Conservation (phyloP, 1,140 invertebrate genomes). For the Zaprionus ghesquierei region DNA sequence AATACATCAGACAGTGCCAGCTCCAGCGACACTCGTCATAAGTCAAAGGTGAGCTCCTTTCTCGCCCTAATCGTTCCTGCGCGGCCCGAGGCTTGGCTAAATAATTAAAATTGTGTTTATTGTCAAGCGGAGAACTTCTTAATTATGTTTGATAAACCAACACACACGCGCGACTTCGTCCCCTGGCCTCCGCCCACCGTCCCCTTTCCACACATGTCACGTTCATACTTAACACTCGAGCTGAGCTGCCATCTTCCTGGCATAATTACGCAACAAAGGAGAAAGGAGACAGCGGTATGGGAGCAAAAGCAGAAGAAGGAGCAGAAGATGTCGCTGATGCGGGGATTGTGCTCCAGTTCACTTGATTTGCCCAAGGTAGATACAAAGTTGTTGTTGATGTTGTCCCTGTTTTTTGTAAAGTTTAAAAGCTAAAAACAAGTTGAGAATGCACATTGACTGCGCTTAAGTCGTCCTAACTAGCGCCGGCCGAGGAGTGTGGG, state of each 20-base stretch:
- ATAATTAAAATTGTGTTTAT: slow-evolving; percentile 81
- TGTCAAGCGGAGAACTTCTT: slow-evolving; percentile 62
- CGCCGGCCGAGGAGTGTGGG: neutral
- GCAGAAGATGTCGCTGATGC: neutral
- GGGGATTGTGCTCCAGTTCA: slow-evolving; percentile 52
- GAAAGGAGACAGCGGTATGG: neutral
- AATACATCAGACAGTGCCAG: slow-evolving; percentile 61
- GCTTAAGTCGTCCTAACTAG: slow-evolving; percentile 2
- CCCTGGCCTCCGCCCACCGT: neutral
- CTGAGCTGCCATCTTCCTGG: slow-evolving; percentile 23
- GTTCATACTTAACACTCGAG: slow-evolving; percentile 58
- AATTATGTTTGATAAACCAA: slow-evolving; percentile 77
- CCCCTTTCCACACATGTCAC: slow-evolving; percentile 52
- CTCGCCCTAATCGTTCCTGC: slow-evolving; percentile 51
- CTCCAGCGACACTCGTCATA: slow-evolving; percentile 48
- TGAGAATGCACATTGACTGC: slow-evolving; percentile 18
- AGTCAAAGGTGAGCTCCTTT: slow-evolving; percentile 68
- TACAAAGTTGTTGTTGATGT: neutral
- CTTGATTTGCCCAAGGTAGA: slow-evolving; percentile 39
- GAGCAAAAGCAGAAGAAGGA: neutral
- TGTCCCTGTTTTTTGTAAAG: slow-evolving; percentile 49
- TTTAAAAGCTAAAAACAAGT: slow-evolving; percentile 66
- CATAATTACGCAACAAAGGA: slow-evolving; percentile 69
- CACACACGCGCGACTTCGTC: slow-evolving; percentile 28
- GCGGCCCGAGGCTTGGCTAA: slow-evolving; percentile 49